These are phyloP conservation scores for Jacana jacana DNA, from an alignment of 2,113 vertebrate species.

Conservation along the genomic window DNA sequence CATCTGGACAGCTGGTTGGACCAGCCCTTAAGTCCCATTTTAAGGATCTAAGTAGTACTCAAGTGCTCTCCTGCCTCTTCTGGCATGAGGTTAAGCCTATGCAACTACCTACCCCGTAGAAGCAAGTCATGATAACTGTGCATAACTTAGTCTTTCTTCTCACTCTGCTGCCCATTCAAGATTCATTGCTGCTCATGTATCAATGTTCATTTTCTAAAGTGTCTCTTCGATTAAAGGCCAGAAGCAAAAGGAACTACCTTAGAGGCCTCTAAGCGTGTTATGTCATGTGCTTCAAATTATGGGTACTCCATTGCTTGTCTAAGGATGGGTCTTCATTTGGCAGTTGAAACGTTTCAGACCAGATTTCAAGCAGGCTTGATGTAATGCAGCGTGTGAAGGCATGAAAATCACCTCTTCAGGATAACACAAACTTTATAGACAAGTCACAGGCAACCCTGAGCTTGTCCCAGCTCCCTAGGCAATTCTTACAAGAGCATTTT, in stretches of 20 bases:
- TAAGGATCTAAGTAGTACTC: constrained; percentile 5
- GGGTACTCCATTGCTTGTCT: not conserved
- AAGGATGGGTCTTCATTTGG: not conserved
- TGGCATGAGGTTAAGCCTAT: not conserved
- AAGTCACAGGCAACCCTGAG: not conserved
- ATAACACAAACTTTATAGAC: not conserved
- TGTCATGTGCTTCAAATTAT: not conserved
- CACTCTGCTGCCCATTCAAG: not conserved
- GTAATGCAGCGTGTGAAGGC: not conserved
- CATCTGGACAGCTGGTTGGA: not conserved
- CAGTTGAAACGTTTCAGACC: not conserved
- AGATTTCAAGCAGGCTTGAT: not conserved
- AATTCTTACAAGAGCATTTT: not conserved
- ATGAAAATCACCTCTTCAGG: not conserved
- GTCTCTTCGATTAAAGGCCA: not conserved
- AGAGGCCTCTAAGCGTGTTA: too few relatives aligned
- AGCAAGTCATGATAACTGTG: not conserved
- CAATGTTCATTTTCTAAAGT: not conserved
- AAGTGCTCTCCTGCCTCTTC: not conserved
- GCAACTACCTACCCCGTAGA: not conserved
- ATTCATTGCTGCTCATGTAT: not conserved
- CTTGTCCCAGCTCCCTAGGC: not conserved
- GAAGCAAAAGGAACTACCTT: not conserved
- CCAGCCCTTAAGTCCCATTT: not conserved
- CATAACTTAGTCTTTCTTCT: not conserved